Evolutionary conservation across 2,888 invertebrate species (phyloP), one percentile per base, ranked within the genome.

Genomic region (Lomographa bimaculata): DNA sequence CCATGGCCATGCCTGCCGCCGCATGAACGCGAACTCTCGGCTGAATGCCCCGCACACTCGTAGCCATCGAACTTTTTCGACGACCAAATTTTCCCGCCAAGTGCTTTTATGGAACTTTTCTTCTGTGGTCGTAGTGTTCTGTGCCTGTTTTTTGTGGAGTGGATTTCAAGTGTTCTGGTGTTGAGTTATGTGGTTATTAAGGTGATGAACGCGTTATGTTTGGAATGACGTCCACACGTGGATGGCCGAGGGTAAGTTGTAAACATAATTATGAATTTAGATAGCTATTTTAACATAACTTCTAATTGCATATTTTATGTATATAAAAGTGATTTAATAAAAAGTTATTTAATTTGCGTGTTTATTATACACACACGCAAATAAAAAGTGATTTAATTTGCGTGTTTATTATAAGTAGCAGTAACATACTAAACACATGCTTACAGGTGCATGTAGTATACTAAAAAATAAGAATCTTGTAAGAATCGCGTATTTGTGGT

Each of bases 31-130:
- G 73, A 64, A 54, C 71, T 77, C 64, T 50, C 54, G 63, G 64
- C 67, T 60, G 54, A 42, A 59, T 49, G 50, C 43, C 25, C 42
- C 42, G 12, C 39, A 42, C 43, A 39, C 46, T 50, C 54, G 44
- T 34, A 42, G 55, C 54, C 49, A 53, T 42, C 57, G 80, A 87
- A 87, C 86, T 87, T 87, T 86, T 82, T 72, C 86, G 83, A 64
- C 53, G 38, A 43, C 32, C 28, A 43, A 65, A 61, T 57, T 72
- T 84, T 84, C 83, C 80, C 85, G 85, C 86, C 83, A 71, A 69
- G 55, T 61, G 58, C 40, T 34, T 48, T 37, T 57, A 64, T 60
- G 10, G 29, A 60, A 56, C 53, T 55, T 51, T 18, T 54, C 57
- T 25, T 57, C 56, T 54, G 57, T 60, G 60, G 46, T 51, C 33